Evolutionary conservation across 2,888 invertebrate species (phyloP).

Genomic region (Oligia strigilis): DNA sequence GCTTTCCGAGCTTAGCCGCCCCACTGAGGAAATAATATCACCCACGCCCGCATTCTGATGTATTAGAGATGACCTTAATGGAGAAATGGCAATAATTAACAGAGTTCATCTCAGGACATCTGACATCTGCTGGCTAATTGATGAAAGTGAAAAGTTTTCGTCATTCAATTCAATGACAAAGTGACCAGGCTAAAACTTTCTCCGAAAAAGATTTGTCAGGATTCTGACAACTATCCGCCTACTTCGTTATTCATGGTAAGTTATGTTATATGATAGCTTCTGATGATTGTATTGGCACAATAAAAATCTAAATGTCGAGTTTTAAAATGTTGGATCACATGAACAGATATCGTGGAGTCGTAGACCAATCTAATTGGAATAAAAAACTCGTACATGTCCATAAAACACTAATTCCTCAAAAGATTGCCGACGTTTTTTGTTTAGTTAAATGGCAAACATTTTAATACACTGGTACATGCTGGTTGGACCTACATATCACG

Average conservation of each 20-base stretch:
- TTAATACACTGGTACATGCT: conserved; percentile 19
- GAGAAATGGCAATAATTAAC: conserved; percentile 65
- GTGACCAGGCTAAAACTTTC: conserved; percentile 63
- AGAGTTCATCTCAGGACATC: conserved; percentile 60
- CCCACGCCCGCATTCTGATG: conserved; percentile 67
- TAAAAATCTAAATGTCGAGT: neutral
- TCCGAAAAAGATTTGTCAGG: conserved; percentile 60
- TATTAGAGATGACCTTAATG: conserved; percentile 51
- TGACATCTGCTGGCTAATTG: conserved; percentile 61
- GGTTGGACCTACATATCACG: conserved; percentile 21
- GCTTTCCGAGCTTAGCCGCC: conserved; percentile 45
- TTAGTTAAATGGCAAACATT: conserved; percentile 40
- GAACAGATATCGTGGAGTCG: conserved; percentile 13
- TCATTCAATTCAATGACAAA: conserved; percentile 61
- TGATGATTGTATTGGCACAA: conserved; percentile 1
- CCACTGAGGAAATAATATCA: conserved; percentile 54
- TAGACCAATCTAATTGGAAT: conserved; percentile 14
- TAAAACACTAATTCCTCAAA: conserved; percentile 49
- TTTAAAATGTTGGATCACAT: conserved; percentile 22
- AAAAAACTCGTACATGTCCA: conserved; percentile 58
- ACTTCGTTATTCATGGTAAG: conserved; percentile 31
- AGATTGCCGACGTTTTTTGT: conserved; percentile 46
- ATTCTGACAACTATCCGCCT: conserved; percentile 48
- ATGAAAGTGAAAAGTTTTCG: conserved; percentile 69
- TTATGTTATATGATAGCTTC: conserved; percentile 17